These are phyloP conservation scores for Congeria kusceri DNA, from an alignment of 2,888 invertebrate genomes.

Conservation along the genomic window DNA sequence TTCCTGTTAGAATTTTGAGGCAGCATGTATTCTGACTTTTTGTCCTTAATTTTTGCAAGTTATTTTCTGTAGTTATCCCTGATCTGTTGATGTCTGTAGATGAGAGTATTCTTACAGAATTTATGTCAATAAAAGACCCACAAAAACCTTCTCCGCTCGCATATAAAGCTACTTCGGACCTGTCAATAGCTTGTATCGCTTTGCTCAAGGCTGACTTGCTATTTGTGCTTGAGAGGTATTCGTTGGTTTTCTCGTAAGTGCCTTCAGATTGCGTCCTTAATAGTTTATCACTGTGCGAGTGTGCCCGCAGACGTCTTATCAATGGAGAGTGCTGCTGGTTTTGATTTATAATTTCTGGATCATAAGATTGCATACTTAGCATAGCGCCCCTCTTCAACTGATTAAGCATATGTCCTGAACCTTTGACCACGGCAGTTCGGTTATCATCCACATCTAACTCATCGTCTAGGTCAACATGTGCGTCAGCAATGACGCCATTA, in stretches of 20 bases:
- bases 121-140: slow-evolving; percentile 30
- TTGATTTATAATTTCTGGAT: slow-evolving; percentile 1
- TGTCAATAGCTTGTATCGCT: slow-evolving; percentile 20
- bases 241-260: background rate
- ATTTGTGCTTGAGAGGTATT: background rate
- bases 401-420: background rate
- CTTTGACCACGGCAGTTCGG: background rate
- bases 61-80: background rate
- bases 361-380: slow-evolving; percentile 16
- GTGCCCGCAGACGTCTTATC: slow-evolving; percentile 4
- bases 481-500: background rate
- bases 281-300: background rate
- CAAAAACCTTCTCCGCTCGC: slow-evolving; percentile 24
- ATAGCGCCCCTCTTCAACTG: background rate
- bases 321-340: slow-evolving; percentile 18
- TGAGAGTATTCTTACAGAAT: background rate
- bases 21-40: background rate
- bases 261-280: slow-evolving; percentile 14
- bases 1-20: background rate
- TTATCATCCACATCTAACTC: background rate
- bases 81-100: background rate
- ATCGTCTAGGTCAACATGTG: background rate
- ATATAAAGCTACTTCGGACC: slow-evolving; percentile 26
- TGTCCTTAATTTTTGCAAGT: background rate
- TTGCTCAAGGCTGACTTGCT: slow-evolving; percentile 11